phyloP scores from a whole-genome alignment of 2,113 vertebrate species.

The Proteles cristata region DNA sequence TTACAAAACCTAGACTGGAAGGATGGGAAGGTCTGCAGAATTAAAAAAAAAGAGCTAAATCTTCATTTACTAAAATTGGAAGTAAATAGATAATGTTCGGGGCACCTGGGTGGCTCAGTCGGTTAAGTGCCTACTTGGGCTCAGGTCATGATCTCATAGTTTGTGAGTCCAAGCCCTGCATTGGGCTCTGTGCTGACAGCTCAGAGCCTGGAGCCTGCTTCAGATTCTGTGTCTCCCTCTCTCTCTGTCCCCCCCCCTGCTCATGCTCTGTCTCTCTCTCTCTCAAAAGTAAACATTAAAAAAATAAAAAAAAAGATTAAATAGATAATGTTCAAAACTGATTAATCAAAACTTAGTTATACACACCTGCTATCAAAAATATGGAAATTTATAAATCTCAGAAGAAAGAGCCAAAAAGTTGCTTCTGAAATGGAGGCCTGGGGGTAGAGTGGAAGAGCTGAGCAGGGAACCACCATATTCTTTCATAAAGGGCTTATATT shows the following conservation, averaged over 20 bases:
- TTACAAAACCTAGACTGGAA: background rate
- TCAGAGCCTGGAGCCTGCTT: too few species aligned
- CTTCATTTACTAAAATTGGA: background rate
- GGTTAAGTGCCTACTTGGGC: too few species aligned
- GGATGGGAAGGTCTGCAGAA: background rate
- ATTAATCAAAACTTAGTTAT: background rate
- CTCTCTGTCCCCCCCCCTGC: too few species aligned
- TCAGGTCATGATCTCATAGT: too few species aligned
- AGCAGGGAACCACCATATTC: background rate
- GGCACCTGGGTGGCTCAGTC: too few species aligned
- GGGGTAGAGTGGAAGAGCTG: background rate
- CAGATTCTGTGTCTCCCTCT: too few species aligned
- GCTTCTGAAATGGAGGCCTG: background rate
- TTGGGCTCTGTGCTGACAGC: too few species aligned
- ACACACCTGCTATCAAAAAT: background rate
- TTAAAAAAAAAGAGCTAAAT: background rate
- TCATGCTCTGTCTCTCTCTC: too few species aligned
- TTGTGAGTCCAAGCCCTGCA: too few species aligned
- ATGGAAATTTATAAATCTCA: background rate
- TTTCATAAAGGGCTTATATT: background rate
- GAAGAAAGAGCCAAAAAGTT: background rate
- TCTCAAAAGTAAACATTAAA: too few species aligned
- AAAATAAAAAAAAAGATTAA: background rate
- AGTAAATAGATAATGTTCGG: background rate
- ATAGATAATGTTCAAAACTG: background rate